phyloP scores from a whole-genome alignment of 1,140 invertebrate genomes.

The Anagrus nilaparvatae region DNA sequence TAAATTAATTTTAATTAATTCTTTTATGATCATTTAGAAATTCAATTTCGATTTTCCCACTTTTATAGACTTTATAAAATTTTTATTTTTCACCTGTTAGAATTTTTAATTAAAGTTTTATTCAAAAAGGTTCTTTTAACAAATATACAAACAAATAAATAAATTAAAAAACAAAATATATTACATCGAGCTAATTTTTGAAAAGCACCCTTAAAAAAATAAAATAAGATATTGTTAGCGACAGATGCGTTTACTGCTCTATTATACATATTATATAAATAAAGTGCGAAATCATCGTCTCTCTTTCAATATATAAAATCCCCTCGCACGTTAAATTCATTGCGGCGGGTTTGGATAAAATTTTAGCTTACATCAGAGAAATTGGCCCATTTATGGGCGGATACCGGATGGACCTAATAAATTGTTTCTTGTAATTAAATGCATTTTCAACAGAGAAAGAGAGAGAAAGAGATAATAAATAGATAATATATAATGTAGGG shows the following conservation, averaged over 20 bases:
- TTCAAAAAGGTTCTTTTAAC: too few species aligned
- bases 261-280: too few species aligned
- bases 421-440: slow-evolving; percentile 45
- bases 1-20: too few species aligned
- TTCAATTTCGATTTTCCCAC: too few species aligned
- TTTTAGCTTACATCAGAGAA: neutral
- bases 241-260: slow-evolving; percentile 14
- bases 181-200: too few species aligned
- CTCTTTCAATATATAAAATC: slow-evolving; percentile 9
- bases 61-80: too few species aligned
- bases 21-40: too few species aligned
- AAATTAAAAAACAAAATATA: too few species aligned
- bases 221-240: neutral
- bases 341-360: slow-evolving; percentile 3
- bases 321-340: neutral
- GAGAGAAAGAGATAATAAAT: slow-evolving; percentile 3
- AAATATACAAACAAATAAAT: too few species aligned
- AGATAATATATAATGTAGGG: slow-evolving; percentile 11
- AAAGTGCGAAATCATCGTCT: slow-evolving; percentile 15
- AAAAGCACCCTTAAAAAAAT: neutral
- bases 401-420: slow-evolving; percentile 40
- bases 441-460: slow-evolving; percentile 20
- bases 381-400: neutral
- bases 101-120: too few species aligned
- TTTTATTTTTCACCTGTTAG: too few species aligned